Evolutionary conservation across 2,113 vertebrate genomes (phyloP), one percentile per base, ranked within the genome.

Genomic region (Spheniscus mendiculus): DNA sequence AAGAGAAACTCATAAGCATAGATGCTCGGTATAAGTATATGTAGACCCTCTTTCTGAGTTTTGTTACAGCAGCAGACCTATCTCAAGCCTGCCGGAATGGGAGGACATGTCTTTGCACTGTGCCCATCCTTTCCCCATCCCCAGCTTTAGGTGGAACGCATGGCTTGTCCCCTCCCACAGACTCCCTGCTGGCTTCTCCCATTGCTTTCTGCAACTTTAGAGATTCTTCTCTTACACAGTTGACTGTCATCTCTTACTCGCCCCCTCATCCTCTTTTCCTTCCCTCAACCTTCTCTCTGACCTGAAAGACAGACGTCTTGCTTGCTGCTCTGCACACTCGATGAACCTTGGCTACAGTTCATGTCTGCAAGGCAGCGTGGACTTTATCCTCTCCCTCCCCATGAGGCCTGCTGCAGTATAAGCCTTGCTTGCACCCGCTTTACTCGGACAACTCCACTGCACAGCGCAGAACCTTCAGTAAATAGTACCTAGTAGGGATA

Each of bases 261-360:
- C 42, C 32, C 30, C 12, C 21, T 58, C 2, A 3, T 21, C 63
- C 36, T 76, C 44, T 86, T 73, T 65, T 72, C 42, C 36, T 45
- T 69, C 36, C 42, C n/a, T 55, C 52, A 38, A 34, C 40, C 56
- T 65, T 83, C 23, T 56, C 59, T 36, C 66, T 42, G 45, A 27
- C 25, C 23, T 9, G 2, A 52, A 66, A 79, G 21, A 22, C 0
- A 15, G 16, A 27, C 0, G 0, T 18, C 58, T 53, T 40, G 29
- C 38, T 63, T 71, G 34, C 50, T 30, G n/a, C 56, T 49, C 49
- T 22, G 50, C 1, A 6, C 21, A 32, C 32, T 32, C 11, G 58
- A 32, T 77, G 86, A 72, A 42, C 16, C 32, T 49, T 6, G 25
- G 38, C 62, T 76, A n/a, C 7, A 45, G 27, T 27, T 87, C 18